Base-by-base conservation (phyloP, 2,113 vertebrate species). In the Leptobrachium leishanense region DNA sequence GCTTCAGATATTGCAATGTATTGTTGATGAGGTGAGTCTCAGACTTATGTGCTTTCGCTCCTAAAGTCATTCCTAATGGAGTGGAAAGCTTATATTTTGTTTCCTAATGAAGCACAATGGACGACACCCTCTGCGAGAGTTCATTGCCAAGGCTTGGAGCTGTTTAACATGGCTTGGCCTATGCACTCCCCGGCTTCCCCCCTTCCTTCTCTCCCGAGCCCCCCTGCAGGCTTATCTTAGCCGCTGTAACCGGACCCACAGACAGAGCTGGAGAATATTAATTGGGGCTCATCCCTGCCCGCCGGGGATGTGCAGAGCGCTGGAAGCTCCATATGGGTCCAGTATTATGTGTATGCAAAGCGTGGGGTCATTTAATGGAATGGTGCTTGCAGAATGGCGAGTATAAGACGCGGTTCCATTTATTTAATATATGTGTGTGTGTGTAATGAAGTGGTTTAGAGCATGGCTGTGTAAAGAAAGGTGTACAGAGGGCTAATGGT, bases 31-130 rank as follows among this genome's bases (percentile, higher is more conserved):
- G 97, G 98, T 99, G 96, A 99, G 98, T 97, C 95, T 91, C 88
- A 91, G 95, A 96, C 96, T 98, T 98, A 98, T 98, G 96, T 97
- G 96, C 96, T 98, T 98, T 98, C 96, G 94, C 95, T 98, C 95
- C 97, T 97, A 98, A 98, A 99, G 96, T 98, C 97, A 98, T 97
- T 93, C 95, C 95, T 98, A 99, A 98, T 98, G 97, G 95, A 94
- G 90, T 98, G 96, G 96, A 98, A 98, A 98, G 96, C 95, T 98
- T 96, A 97, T 98, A 98, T 98, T 97, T 98, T 98, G 96, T 98
- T 98, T 98, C 95, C 95, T 98, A 98, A 98, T 98, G 97, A 98
- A 97, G 96, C 95, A 96, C 95, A 94, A 90, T 96, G 95, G 92
- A 94, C 95, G 85, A 91, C 96, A 92, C 95, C 94, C 96, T 95